phyloP scores from a whole-genome alignment of 2,888 invertebrate species.

The Nomada ferruginata region DNA sequence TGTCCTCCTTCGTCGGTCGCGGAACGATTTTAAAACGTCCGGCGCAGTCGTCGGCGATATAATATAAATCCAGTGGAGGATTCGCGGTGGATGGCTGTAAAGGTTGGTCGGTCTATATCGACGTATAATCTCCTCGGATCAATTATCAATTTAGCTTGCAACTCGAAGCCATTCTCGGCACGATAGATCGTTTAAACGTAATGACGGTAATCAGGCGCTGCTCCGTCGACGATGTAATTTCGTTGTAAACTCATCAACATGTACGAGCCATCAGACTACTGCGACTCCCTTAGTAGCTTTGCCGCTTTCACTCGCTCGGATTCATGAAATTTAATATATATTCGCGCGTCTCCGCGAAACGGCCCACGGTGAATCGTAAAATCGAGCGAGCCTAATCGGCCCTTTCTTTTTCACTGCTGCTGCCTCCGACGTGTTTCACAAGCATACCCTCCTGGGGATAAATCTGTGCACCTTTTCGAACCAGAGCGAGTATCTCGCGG shows the following conservation, averaged over 20 bases:
- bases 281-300: neutral
- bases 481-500: neutral
- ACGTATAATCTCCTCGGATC: conserved; percentile 45
- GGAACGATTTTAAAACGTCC: conserved; percentile 27
- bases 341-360: conserved; percentile 17
- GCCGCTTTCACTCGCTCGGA: neutral
- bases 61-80: conserved; percentile 35
- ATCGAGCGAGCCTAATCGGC: neutral
- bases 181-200: conserved; percentile 62
- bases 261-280: conserved; percentile 46
- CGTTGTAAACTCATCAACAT: conserved; percentile 62
- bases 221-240: conserved; percentile 52
- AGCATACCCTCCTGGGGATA: neutral
- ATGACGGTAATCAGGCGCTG: conserved; percentile 59
- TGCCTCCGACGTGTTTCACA: neutral
- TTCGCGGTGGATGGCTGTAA: conserved; percentile 6
- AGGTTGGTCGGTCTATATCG: conserved; percentile 17
- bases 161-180: conserved; percentile 41
- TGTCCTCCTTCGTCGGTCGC: neutral
- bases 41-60: conserved; percentile 4
- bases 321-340: conserved; percentile 49
- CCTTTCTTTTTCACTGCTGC: neutral
- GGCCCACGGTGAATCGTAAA: conserved; percentile 31
- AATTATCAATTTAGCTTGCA: conserved; percentile 63
- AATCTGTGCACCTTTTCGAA: neutral